Evolutionary conservation across 2,888 invertebrate genomes (phyloP), one percentile per base, ranked within the genome.

Genomic region (Eristalinus aeneus): DNA sequence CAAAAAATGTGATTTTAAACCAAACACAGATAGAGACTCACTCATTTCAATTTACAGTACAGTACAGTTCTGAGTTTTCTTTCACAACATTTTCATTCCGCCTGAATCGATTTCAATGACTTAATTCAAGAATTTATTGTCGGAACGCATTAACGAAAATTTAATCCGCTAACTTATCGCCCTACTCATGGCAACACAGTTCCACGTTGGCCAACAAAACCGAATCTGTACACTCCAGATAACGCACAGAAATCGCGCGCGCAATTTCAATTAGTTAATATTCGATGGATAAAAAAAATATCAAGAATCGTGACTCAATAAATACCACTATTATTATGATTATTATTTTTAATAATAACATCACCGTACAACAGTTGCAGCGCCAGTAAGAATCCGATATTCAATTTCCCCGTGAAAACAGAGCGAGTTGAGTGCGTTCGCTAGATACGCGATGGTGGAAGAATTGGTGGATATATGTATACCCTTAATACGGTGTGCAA

Each of bases 311-410:
- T 68, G 73, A 77, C 65, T 63, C 74, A 86, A 86, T 86, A 86
- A 86, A 86, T 86, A 82, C 73, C 69, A 65, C 77, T 77, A 78
- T 86, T 86, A 86, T 86, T 86, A 78, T 86, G 86, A 82, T 86
- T 86, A 86, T 86, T 86, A 86, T 86, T 86, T 86, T 86, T 86
- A 86, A 86, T 86, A 86, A 86, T 67, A 86, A 78, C 56, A 74
- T 86, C 86, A 86, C 65, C 77, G 69, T 58, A 63, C 60, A 53
- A 46, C 60, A 69, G 58, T 65, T 31, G 31, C 9, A 67, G 31
- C 27, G 36, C 16, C 46, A 34, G 32, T 72, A 20, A 22, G 54
- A 60, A 5, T 16, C 39, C 73, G 56, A 68, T 77, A 77, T 83
- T 77, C 82, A 77, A 82, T 76, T 82, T 76, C 46, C 56, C 69